Percentiles rank a stretch among this genome's conserved stretches.
Conservation (phyloP, 2,113 vertebrate genomes). For the Regulus satrapa region DNA sequence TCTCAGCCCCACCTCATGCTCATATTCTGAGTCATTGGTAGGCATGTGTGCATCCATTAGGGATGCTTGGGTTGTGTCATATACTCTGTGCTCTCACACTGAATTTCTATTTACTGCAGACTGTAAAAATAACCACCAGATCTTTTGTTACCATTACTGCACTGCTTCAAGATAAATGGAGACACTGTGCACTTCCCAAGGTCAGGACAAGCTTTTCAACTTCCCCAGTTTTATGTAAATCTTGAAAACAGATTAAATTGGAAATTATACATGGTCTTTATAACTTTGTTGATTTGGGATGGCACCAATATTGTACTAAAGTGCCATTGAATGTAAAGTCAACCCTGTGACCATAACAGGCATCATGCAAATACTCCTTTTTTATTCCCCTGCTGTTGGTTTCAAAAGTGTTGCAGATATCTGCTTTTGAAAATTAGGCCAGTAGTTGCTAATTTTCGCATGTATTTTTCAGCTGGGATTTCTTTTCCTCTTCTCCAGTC, state of each 20-base stretch:
- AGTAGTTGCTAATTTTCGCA: not conserved
- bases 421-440: not conserved
- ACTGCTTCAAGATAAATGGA: not conserved
- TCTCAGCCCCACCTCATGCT: constrained; percentile 3
- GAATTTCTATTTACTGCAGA: not conserved
- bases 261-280: not conserved
- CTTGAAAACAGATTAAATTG: not conserved
- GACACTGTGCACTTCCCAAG: not conserved
- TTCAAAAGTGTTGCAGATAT: not conserved
- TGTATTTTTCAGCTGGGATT: not conserved
- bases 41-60: not conserved
- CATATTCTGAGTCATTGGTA: not conserved
- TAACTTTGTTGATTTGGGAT: not conserved
- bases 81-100: not conserved
- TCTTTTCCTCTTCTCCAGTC: not conserved
- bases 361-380: not conserved
- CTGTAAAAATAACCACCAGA: not conserved
- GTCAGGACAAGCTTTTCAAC: not conserved
- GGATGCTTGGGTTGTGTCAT: not conserved
- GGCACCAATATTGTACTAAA: not conserved
- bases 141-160: not conserved
- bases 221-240: not conserved
- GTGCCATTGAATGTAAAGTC: not conserved
- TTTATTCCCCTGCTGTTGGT: not conserved
- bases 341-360: not conserved